Conservation (phyloP, 2,888 invertebrate species). For the Conus canariensis region DNA sequence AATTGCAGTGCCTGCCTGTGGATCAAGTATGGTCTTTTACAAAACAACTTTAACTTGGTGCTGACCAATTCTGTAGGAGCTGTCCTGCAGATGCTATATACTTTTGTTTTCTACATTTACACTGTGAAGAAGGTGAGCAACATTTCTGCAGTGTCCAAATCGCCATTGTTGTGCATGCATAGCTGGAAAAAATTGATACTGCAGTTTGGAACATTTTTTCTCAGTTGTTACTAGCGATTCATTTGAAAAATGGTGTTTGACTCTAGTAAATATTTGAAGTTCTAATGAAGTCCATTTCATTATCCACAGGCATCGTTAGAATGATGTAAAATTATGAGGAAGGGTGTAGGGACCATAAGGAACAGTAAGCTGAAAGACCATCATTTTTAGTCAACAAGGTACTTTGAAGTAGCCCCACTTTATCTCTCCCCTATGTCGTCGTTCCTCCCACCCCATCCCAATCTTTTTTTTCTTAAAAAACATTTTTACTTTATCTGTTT, state of each 20-base stretch:
- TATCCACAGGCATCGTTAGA: neutral
- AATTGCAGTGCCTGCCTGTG: conserved; percentile 60
- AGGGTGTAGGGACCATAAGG: no score
- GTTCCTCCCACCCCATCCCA: no score
- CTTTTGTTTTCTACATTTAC: conserved; percentile 65
- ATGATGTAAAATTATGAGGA: neutral
- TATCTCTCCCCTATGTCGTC: no score
- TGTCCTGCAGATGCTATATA: conserved; percentile 63
- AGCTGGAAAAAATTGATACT: neutral
- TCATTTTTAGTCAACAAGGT: no score
- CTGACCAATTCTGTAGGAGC: conserved; percentile 60
- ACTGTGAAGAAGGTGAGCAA: conserved; percentile 61
- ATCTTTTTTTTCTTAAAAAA: no score
- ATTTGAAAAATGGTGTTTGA: no score
- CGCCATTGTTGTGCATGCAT: neutral
- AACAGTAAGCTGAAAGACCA: no score
- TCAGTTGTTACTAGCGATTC: no score
- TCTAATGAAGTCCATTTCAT: no score
- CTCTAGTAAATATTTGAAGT: neutral
- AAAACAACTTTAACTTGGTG: conserved; percentile 58
- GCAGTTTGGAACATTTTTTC: no score
- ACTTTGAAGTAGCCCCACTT: no score
- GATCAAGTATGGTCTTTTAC: conserved; percentile 68
- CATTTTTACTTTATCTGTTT: no score
- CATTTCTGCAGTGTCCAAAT: neutral